Percentiles rank a stretch among this genome's conserved stretches.
These are phyloP conservation scores for Catagonus wagneri DNA, from an alignment of 2,113 vertebrate species.

Conservation along the genomic window DNA sequence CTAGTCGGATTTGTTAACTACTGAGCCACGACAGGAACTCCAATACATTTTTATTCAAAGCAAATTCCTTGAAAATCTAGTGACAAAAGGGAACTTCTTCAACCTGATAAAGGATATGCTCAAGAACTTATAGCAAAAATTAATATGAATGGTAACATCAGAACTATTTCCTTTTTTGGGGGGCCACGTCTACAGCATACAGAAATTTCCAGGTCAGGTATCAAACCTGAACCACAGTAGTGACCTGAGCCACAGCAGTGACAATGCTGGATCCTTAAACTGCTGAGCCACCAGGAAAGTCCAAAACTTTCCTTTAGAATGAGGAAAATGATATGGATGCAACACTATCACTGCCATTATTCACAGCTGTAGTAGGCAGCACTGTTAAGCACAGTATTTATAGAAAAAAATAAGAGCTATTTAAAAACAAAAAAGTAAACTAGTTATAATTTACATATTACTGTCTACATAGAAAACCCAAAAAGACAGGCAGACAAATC, in stretches of 20 bases:
- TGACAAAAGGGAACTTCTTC: background rate
- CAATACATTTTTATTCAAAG: conserved; percentile 24
- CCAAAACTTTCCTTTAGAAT: background rate
- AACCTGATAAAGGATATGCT: background rate
- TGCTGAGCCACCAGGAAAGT: too few relatives aligned
- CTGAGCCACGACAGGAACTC: too few relatives aligned
- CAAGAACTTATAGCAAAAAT: background rate
- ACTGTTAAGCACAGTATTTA: background rate
- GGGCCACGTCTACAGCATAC: too few relatives aligned
- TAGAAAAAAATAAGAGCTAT: background rate
- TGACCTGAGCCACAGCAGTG: too few relatives aligned
- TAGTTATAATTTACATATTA: background rate
- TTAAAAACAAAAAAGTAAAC: background rate
- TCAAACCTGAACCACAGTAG: too few relatives aligned
- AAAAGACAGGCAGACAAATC: background rate
- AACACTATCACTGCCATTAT: background rate
- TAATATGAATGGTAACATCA: background rate
- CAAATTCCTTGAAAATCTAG: conserved; percentile 18
- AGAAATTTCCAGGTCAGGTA: too few relatives aligned
- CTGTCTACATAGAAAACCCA: background rate
- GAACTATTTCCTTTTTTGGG: background rate
- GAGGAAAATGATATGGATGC: background rate
- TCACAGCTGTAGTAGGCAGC: background rate
- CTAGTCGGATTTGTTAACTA: too few relatives aligned
- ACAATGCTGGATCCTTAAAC: too few relatives aligned